phyloP scores from a whole-genome alignment of 2,113 vertebrate species.

The Callorhinus ursinus region DNA sequence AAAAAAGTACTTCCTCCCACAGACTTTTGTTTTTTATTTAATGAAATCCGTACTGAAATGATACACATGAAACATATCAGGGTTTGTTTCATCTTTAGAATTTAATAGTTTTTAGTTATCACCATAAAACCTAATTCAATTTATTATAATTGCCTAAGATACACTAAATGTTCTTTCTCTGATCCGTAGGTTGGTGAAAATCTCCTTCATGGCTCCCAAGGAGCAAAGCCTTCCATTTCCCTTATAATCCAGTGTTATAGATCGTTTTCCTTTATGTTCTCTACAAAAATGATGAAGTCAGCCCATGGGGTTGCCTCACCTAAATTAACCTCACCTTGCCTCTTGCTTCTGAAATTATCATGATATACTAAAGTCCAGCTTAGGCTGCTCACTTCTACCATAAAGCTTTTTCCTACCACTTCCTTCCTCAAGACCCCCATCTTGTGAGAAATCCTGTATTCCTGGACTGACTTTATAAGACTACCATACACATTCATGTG shows the following conservation, averaged over 20 bases:
- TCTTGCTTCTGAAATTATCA: neutral
- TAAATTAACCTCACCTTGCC: too few relatives aligned
- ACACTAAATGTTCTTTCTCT: neutral
- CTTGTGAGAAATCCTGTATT: neutral
- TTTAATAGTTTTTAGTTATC: neutral
- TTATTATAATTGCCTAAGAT: neutral
- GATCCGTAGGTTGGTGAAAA: neutral
- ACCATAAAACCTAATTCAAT: neutral
- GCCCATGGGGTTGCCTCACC: neutral
- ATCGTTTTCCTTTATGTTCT: neutral
- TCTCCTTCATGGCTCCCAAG: neutral
- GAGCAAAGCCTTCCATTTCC: neutral
- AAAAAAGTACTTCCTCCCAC: neutral
- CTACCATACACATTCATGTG: too few relatives aligned
- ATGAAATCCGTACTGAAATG: neutral
- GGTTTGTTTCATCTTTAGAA: neutral
- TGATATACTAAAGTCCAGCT: neutral
- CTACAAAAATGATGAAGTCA: neutral
- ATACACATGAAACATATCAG: too few relatives aligned
- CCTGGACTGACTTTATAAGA: neutral
- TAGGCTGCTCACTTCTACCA: neutral
- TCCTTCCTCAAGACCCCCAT: neutral
- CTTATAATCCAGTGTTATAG: neutral
- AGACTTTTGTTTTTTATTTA: neutral
- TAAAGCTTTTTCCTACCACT: neutral